Evolutionary conservation across 2,797 vertebrate species (phyloP).

Genomic region (Dipus sagitta): DNA sequence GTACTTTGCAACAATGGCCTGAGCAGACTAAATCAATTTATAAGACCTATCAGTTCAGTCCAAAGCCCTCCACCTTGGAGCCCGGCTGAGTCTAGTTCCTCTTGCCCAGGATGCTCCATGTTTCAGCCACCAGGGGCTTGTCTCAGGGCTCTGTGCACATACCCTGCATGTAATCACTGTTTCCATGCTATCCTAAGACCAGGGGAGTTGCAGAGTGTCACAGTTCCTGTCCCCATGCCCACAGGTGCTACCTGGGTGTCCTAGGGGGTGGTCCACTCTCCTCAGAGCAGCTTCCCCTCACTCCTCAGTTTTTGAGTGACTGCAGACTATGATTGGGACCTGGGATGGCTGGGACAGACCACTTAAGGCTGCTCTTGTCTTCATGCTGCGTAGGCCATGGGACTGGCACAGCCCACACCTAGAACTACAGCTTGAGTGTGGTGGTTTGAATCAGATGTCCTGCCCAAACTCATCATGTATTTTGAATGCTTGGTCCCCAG

Average conservation of each 20-base stretch:
- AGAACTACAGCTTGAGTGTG: background rate
- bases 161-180: background rate
- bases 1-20: background rate
- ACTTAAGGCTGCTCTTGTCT: background rate
- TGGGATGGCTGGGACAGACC: background rate
- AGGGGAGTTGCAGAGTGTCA: background rate
- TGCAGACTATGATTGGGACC: background rate
- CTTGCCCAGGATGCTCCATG: background rate
- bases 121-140: background rate
- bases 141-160: background rate
- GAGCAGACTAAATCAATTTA: background rate
- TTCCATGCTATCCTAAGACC: background rate
- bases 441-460: no score
- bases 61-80: background rate
- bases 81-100: accelerated
- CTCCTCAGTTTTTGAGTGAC: background rate
- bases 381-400: background rate
- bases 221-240: background rate
- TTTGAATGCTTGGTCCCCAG: no score
- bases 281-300: background rate
- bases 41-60: background rate
- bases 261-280: no score
- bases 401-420: background rate
- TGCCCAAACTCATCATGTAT: no score
- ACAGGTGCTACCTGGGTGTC: background rate